Conservation (phyloP, 2,888 invertebrate genomes). For the Xestia c-nigrum region DNA sequence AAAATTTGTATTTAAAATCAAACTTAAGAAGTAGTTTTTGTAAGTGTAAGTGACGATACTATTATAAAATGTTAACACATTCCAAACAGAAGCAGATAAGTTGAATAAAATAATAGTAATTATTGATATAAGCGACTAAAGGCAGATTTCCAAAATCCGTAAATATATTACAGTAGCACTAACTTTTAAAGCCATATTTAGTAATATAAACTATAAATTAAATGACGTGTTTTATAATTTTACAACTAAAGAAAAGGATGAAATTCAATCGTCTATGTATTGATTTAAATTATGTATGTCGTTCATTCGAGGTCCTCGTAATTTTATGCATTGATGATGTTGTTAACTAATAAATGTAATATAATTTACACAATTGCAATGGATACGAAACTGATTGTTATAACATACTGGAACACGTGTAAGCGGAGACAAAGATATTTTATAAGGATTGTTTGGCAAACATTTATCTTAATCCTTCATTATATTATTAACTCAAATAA, state of each 20-base stretch:
- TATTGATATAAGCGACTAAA: neutral
- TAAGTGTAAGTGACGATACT: neutral
- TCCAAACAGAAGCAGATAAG: neutral
- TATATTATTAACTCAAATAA: neutral
- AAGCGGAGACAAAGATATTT: neutral
- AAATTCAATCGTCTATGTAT: neutral
- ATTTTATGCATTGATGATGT: neutral
- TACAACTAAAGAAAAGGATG: neutral
- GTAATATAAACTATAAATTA: neutral
- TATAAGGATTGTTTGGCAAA: neutral
- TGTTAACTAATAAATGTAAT: neutral
- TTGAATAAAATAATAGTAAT: neutral
- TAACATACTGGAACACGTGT: neutral
- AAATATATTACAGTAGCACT: neutral
- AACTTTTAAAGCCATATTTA: neutral
- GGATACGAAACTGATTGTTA: neutral
- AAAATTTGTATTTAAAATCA: neutral
- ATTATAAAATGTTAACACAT: neutral
- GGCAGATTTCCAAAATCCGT: neutral
- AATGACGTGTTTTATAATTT: neutral
- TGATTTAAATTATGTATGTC: neutral
- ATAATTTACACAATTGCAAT: neutral
- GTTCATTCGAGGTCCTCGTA: neutral
- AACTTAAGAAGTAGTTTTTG: neutral
- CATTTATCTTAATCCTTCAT: neutral